Base-by-base conservation (phyloP, 2,888 invertebrate genomes). In the Drosophila flavopinicola region DNA sequence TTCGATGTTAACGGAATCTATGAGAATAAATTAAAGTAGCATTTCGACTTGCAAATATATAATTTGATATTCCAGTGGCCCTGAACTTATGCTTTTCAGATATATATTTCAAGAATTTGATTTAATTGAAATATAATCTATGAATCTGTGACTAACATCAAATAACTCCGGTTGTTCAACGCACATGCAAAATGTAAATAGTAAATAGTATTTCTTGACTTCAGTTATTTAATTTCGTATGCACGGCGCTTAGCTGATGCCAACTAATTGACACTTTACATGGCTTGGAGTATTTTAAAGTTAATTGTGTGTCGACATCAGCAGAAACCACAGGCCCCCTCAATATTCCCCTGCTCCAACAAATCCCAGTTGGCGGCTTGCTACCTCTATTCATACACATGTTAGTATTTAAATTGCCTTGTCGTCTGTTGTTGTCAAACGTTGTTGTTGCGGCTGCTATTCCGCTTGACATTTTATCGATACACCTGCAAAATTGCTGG, bases 221-320 rank as follows among this genome's bases (percentile, higher is more conserved):
- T 78, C 59, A 63, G 32, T 47, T 61, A 37, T 32, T 60, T 53
- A 53, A 69, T 69, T 69, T 74, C 20, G 78, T 63, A 69, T 78
- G 51, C 78, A 75, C 66, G 83, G 75, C 83, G 66, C 60, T 78
- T 59, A 58, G 78, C 56, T 60, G 75, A 58, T 78, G 76, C 56
- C 60, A 66, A 56, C 88, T 83, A 88, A 83, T 83, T 83, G 88
- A 83, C 83, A 83, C 88, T 86, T 76, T 76, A 88, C 82, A 83
- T 71, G 77, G 77, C 77, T 86, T 66, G 59, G 59, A 84, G 88
- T 86, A 88, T 83, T 83, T 83, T 67, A 56, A 66, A 79, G 69
- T 86, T 83, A 83, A 83, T 83, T 83, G 82, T 79, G 74, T 88
- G 87, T 82, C 88, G 87, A 75, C 77, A 76, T 87, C 86, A 65